These are phyloP conservation scores for Tarsius wallacei DNA, from an alignment of 2,797 vertebrate species.

Conservation along the genomic window DNA sequence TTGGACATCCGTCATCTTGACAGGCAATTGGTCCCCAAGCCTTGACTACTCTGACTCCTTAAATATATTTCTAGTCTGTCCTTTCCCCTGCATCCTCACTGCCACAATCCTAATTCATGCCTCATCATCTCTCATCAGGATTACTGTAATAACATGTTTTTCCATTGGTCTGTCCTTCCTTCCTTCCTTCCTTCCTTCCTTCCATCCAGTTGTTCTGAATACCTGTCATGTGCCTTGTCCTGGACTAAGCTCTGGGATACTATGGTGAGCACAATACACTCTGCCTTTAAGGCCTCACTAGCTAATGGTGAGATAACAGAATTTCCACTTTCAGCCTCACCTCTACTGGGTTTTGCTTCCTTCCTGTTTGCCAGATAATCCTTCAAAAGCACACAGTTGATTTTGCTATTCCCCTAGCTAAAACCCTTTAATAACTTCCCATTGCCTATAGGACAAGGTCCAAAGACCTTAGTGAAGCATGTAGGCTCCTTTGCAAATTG, in stretches of 20 bases:
- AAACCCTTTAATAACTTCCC: not conserved
- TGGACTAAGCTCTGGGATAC: not conserved
- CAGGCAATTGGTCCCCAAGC: conserved; percentile 23
- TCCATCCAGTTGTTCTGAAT: not conserved
- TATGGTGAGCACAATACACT: not conserved
- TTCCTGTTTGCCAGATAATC: not conserved
- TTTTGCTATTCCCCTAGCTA: conserved; percentile 20
- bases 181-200: not conserved
- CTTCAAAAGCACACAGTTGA: conserved; percentile 57
- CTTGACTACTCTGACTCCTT: conserved; percentile 35
- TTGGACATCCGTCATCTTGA: conserved; percentile 73
- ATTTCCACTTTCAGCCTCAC: conserved; percentile 25
- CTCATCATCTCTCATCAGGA: not conserved
- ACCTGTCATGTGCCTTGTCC: not conserved
- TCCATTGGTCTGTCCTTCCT: not conserved
- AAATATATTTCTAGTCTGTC: conserved; percentile 15
- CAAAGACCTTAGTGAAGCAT: not conserved
- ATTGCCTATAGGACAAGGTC: not conserved
- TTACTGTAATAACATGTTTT: not conserved
- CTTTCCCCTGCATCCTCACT: not conserved
- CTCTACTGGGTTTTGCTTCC: not conserved
- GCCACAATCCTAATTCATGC: not conserved
- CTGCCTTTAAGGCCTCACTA: not conserved
- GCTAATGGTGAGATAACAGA: not conserved
- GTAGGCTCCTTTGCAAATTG: conserved; percentile 46